Conservation (phyloP, 2,113 vertebrate species). For the Solea senegalensis region DNA sequence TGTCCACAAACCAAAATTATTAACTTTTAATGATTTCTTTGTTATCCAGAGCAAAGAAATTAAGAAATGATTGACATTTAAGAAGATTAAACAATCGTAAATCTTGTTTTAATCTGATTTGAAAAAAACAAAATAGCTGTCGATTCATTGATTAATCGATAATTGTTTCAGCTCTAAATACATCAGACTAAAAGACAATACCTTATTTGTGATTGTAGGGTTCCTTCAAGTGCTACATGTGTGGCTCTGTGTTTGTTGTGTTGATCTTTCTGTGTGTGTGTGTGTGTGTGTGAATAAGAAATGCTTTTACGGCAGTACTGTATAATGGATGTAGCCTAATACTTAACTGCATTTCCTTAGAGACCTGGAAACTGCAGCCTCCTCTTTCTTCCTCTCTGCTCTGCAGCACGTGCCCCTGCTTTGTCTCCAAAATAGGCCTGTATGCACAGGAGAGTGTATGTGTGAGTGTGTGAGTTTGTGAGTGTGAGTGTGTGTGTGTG, state of each 20-base stretch:
- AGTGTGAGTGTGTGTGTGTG: constrained; percentile 12
- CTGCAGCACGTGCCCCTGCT: constrained; percentile 44
- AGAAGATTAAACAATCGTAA: too few relatives aligned
- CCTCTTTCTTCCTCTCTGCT: constrained; percentile 29
- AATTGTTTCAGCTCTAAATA: too few relatives aligned
- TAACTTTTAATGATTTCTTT: too few relatives aligned
- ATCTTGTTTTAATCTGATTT: too few relatives aligned
- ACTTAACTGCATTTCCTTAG: constrained; percentile 45
- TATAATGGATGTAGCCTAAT: constrained; percentile 48
- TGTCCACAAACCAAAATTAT: too few relatives aligned
- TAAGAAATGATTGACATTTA: too few relatives aligned
- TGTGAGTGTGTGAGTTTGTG: not conserved
- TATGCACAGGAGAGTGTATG: not conserved
- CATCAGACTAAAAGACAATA: too few relatives aligned
- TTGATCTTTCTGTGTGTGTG: not conserved
- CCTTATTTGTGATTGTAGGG: too few relatives aligned
- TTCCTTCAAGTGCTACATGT: not conserved
- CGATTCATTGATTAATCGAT: too few relatives aligned
- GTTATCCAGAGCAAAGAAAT: too few relatives aligned
- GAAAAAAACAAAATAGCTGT: too few relatives aligned
- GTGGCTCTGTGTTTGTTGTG: too few relatives aligned
- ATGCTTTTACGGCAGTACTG: constrained; percentile 42
- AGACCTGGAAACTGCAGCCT: constrained; percentile 60
- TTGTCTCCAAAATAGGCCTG: constrained; percentile 47
- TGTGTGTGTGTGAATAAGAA: constrained; percentile 1